Base-by-base conservation (phyloP, 2,113 vertebrate genomes). In the Trogon surrucura region DNA sequence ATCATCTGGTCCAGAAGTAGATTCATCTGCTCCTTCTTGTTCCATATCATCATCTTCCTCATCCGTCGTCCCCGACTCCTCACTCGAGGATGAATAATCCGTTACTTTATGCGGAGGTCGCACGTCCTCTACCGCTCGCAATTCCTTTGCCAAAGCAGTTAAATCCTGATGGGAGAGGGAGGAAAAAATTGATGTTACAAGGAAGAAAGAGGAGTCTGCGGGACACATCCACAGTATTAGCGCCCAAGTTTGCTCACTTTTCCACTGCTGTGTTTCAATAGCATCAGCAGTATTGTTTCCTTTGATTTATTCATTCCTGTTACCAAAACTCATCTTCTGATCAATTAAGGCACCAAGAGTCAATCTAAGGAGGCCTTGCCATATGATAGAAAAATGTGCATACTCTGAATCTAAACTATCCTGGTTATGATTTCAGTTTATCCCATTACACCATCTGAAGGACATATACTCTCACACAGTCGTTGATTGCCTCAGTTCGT, bases 21-120 rank as follows among this genome's bases (percentile, higher is more conserved):
- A 99, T 94, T 99, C 99, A 75, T 99, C 99, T 3, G 98, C 98
- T 38, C 98, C 99, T 81, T 99, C 99, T 97, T 99, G 99, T 61
- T 99, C 99, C 47, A 99, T 98, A 22, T 99, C 99, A 32, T 99
- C 99, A 3, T 99, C 99, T 41, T 99, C 99, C 70, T 99, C 99
- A 20, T 99, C 99, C 0, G 99, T 99, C 4, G 99, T 99, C 85
- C 99, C 99, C 0, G 99, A 99, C 47, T 99, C 99, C 38, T 99
- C 99, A 56, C 99, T 99, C 75, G 99, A 99, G 29, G 99, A 99
- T 2, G 99, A 99, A 91, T 99, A 99, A 92, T 99, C 99, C 0
- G 99, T 99, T 85, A 99, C 99, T 97, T 99, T 99, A 95, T 99
- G 99, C 2, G 98, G 98, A 4, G 99, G 99, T 34, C 99, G 98